Conservation (phyloP, 1,140 invertebrate genomes). For the Ylistrum balloti region DNA sequence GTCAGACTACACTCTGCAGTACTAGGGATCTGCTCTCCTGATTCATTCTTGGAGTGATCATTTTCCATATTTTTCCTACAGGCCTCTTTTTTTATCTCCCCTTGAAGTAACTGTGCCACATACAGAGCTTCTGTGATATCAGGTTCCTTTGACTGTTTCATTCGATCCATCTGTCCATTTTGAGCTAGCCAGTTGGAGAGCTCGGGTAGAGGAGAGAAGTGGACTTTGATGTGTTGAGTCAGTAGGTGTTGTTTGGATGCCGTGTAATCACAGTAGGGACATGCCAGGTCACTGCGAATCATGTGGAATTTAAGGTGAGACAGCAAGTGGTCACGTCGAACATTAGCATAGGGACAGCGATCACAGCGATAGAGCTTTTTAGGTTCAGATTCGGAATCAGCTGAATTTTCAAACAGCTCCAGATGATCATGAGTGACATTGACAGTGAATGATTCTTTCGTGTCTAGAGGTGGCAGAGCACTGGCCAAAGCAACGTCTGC, state of each 20-base stretch:
- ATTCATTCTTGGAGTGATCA: not conserved
- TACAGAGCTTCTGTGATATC: constrained; percentile 75
- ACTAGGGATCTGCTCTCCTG: not conserved
- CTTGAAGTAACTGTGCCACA: constrained; percentile 67
- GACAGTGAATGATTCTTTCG: constrained; percentile 70
- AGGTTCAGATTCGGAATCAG: constrained; percentile 76
- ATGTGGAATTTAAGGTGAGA: constrained; percentile 90
- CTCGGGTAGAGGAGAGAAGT: constrained; percentile 85
- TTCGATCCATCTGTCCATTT: constrained; percentile 75
- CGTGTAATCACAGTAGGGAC: constrained; percentile 92
- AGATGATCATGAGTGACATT: constrained; percentile 79
- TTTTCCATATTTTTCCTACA: not conserved
- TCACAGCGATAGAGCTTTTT: constrained; percentile 86
- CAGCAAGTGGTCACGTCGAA: constrained; percentile 88
- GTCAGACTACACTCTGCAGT: not conserved
- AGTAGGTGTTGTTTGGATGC: constrained; percentile 90
- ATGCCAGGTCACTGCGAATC: constrained; percentile 86
- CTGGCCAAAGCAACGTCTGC: constrained; percentile 80
- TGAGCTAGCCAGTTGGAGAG: constrained; percentile 77
- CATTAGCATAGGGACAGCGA: constrained; percentile 90
- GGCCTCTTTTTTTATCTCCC: not conserved
- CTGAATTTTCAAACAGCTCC: constrained; percentile 78
- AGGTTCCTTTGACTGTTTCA: constrained; percentile 71
- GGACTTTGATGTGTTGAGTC: constrained; percentile 90
- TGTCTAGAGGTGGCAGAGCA: constrained; percentile 73